phyloP scores from a whole-genome alignment of 2,113 vertebrate species.

The Loxodonta africana region DNA sequence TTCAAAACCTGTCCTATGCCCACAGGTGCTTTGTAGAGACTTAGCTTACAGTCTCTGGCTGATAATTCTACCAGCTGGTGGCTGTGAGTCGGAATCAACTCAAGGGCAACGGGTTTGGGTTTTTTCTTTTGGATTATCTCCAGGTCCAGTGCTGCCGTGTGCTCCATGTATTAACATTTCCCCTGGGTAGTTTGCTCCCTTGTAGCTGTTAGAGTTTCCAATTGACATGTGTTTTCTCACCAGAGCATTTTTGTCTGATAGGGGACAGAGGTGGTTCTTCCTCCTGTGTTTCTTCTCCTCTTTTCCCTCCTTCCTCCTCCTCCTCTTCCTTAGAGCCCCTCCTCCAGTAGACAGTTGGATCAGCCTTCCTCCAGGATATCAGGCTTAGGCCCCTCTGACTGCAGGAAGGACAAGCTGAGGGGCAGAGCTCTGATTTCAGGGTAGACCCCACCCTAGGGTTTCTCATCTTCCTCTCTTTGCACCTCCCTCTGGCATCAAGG shows the following conservation, averaged over 20 bases:
- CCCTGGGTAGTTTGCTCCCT: background rate
- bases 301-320: too few relatives aligned
- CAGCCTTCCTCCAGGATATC: too few relatives aligned
- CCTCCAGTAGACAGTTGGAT: accelerated
- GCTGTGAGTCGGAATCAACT: too few relatives aligned
- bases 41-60: too few relatives aligned
- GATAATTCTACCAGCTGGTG: too few relatives aligned
- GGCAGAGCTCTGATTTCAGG: background rate
- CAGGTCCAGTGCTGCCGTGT: background rate
- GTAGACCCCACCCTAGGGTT: background rate
- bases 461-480: background rate
- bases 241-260: background rate
- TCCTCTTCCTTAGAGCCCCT: too few relatives aligned
- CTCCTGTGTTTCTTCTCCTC: background rate
- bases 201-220: background rate
- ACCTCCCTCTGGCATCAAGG: conserved; percentile 3
- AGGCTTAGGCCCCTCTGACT: background rate
- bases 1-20: too few relatives aligned
- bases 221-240: background rate
- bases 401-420: too few relatives aligned
- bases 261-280: too few relatives aligned
- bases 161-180: background rate
- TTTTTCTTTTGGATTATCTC: too few relatives aligned
- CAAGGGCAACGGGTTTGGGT: too few relatives aligned
- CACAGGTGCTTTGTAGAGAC: too few relatives aligned